Conservation (phyloP, 92 coral and sea anemone genomes). For the Umimayanthus kanabou region DNA sequence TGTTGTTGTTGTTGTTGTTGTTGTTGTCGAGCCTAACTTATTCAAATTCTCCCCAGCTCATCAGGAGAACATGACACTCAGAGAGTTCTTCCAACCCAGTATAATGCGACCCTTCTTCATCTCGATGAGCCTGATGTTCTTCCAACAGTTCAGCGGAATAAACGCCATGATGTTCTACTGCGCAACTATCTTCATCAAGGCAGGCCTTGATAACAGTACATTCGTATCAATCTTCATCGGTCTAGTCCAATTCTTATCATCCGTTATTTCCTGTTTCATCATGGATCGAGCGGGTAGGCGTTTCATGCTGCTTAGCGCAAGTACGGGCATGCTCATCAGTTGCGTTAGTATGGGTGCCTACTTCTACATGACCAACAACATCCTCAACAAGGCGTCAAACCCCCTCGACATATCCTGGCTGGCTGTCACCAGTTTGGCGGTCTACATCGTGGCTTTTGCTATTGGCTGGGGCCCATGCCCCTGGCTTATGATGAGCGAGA, state of each 20-base stretch:
- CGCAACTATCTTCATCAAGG: slow-evolving; percentile 82
- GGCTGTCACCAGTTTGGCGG: slow-evolving; percentile 71
- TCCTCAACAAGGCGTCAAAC: neutral
- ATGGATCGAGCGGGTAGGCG: slow-evolving; percentile 95
- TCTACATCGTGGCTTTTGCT: slow-evolving; percentile 86
- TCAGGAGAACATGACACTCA: slow-evolving; percentile 54
- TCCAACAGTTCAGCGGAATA: slow-evolving; percentile 84
- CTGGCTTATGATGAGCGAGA: slow-evolving; percentile 94
- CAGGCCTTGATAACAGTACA: slow-evolving; percentile 76
- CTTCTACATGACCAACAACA: slow-evolving; percentile 45
- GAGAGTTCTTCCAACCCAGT: slow-evolving; percentile 69
- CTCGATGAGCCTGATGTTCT: slow-evolving; percentile 78
- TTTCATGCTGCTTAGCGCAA: slow-evolving; percentile 64
- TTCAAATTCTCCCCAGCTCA: slow-evolving; percentile 4
- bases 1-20: neutral
- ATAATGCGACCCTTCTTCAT: slow-evolving; percentile 71
- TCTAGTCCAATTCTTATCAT: slow-evolving; percentile 72
- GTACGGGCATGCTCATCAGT: slow-evolving; percentile 72
- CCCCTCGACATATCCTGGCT: slow-evolving; percentile 62
- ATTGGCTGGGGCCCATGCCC: slow-evolving; percentile 96
- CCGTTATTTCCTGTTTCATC: slow-evolving; percentile 62
- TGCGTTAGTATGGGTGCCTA: slow-evolving; percentile 67
- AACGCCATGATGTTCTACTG: slow-evolving; percentile 87
- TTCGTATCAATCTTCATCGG: slow-evolving; percentile 74
- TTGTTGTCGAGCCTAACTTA: neutral